Percentiles rank a stretch among this genome's conserved stretches.
Evolutionary conservation across 2,113 vertebrate genomes (phyloP).

Genomic region (Hippotragus niger): DNA sequence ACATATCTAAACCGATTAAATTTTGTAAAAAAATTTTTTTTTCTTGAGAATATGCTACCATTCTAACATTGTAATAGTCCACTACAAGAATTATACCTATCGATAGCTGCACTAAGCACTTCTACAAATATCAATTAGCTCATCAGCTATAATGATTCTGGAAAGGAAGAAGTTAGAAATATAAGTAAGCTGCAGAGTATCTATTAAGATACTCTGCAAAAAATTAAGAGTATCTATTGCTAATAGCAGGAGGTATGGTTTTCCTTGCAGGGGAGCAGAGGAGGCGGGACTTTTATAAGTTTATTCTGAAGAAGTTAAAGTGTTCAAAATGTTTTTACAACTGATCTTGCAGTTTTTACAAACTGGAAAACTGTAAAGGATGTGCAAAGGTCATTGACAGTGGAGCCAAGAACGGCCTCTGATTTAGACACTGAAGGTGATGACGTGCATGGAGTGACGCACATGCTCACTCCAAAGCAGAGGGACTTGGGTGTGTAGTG

Average conservation of each 20-base stretch:
- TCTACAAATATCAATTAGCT: too few species aligned
- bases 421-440: neutral
- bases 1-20: neutral
- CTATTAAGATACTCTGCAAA: too few species aligned
- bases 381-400: neutral
- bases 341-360: neutral
- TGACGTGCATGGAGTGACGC: neutral
- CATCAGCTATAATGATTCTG: too few species aligned
- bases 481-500: neutral
- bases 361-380: neutral
- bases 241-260: neutral
- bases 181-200: too few species aligned
- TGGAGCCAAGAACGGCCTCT: neutral
- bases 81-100: neutral
- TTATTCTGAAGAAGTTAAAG: neutral
- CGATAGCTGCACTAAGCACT: too few species aligned
- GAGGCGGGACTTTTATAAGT: neutral
- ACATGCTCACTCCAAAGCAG: neutral
- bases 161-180: too few species aligned
- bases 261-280: fast-evolving
- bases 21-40: neutral
- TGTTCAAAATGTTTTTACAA: neutral
- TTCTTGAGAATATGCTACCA: neutral
- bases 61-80: neutral
- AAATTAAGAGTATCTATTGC: neutral